These are phyloP conservation scores for Pediacus dermestoides DNA, from an alignment of 2,888 invertebrate species.

Conservation along the genomic window DNA sequence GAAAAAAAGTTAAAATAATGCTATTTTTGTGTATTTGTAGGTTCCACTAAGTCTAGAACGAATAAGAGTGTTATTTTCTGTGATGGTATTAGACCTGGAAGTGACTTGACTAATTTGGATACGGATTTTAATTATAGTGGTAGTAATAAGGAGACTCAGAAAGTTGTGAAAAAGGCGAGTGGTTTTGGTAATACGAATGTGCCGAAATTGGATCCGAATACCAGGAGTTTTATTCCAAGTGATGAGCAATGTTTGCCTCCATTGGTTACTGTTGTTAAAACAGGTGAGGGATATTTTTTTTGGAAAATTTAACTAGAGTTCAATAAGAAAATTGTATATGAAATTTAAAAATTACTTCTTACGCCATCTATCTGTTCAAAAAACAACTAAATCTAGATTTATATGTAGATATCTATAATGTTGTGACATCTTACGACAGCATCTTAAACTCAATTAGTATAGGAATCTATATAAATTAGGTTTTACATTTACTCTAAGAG, in stretches of 20 bases:
- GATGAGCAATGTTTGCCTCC: constrained; percentile 57
- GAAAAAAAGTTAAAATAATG: constrained; percentile 8
- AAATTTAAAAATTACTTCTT: no score
- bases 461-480: no score
- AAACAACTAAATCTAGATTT: no score
- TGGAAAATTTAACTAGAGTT: no score
- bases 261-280: constrained; percentile 53
- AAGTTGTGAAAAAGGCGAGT: constrained; percentile 15
- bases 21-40: constrained; percentile 32
- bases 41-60: constrained; percentile 53
- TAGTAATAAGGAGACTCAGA: constrained; percentile 16
- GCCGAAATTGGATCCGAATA: constrained; percentile 52
- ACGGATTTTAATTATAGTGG: constrained; percentile 52
- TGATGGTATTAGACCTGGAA: constrained; percentile 84
- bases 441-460: no score
- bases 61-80: constrained; percentile 82
- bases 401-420: no score
- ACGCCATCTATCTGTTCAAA: no score
- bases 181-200: constrained; percentile 43
- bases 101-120: constrained; percentile 77
- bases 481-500: no score
- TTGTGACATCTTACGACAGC: no score
- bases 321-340: no score
- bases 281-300: constrained; percentile 43
- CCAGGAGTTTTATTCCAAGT: constrained; percentile 56